Evolutionary conservation across 2,888 invertebrate genomes (phyloP).

Genomic region (Oligia latruncula): DNA sequence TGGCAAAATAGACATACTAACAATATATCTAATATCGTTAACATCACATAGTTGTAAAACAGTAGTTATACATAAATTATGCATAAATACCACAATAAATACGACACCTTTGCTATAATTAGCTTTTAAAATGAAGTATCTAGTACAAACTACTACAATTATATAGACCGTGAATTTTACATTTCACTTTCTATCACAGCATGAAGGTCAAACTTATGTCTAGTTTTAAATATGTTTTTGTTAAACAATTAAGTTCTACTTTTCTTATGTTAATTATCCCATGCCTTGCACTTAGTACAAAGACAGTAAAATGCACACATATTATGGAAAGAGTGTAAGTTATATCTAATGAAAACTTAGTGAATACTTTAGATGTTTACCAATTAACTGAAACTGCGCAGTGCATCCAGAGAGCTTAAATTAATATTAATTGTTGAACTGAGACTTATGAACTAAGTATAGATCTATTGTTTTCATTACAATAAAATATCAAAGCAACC

Average conservation of each 20-base stretch:
- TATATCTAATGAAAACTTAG: constrained; percentile 14
- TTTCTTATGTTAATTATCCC: constrained; percentile 47
- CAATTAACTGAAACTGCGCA: constrained; percentile 25
- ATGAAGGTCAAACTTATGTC: constrained; percentile 65
- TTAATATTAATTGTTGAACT: constrained; percentile 4
- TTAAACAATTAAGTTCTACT: constrained; percentile 53
- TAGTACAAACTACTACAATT: constrained; percentile 62
- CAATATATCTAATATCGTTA: constrained; percentile 55
- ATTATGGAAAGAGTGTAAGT: constrained; percentile 33
- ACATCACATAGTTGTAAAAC: constrained; percentile 55
- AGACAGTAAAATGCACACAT: constrained; percentile 52
- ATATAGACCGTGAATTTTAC: constrained; percentile 59
- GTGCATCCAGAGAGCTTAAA: constrained; percentile 13
- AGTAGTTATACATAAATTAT: constrained; percentile 50
- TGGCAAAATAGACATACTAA: constrained; percentile 59
- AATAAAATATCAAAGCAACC: constrained; percentile 37
- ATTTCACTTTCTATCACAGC: constrained; percentile 64
- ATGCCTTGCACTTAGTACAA: constrained; percentile 58
- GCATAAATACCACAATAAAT: constrained; percentile 60
- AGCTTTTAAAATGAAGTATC: constrained; percentile 47
- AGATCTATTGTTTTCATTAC: constrained; percentile 30
- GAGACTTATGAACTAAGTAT: constrained; percentile 19
- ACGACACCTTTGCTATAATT: constrained; percentile 54
- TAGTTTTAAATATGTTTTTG: constrained; percentile 50
- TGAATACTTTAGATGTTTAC: constrained; percentile 27